phyloP scores from a whole-genome alignment of 2,888 invertebrate species.

The Rhagonycha fulva region DNA sequence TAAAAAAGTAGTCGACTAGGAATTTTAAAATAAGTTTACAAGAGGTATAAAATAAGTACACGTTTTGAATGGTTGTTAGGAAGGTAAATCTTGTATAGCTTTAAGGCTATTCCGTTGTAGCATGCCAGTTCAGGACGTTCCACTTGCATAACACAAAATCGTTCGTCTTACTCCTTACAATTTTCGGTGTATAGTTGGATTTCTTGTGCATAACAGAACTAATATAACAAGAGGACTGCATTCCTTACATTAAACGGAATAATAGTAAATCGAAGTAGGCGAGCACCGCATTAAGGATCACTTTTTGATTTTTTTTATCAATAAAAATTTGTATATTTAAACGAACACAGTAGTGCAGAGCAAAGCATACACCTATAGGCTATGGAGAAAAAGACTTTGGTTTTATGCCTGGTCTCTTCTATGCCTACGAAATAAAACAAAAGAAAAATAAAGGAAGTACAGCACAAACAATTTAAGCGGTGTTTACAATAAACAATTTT shows the following conservation, averaged over 20 bases:
- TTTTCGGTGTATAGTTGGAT: constrained; percentile 14
- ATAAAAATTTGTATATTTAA: too few species aligned
- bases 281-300: too few species aligned
- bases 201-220: background rate
- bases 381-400: too few species aligned
- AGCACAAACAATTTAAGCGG: too few species aligned
- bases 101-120: constrained; percentile 4
- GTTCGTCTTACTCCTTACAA: constrained; percentile 11
- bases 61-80: background rate
- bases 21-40: background rate
- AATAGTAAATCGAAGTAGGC: background rate
- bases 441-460: too few species aligned
- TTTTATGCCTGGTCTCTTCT: too few species aligned
- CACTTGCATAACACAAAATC: constrained; percentile 18
- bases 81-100: background rate
- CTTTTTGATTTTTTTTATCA: too few species aligned
- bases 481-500: too few species aligned
- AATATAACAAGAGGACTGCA: background rate
- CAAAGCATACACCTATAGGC: too few species aligned
- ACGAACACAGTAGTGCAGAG: too few species aligned
- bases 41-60: background rate
- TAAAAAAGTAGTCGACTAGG: background rate
- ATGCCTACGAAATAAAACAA: too few species aligned
- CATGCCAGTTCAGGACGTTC: constrained; percentile 1
- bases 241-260: background rate